Evolutionary conservation across 2,888 invertebrate genomes (phyloP).

Genomic region (Crocallis elinguaria): DNA sequence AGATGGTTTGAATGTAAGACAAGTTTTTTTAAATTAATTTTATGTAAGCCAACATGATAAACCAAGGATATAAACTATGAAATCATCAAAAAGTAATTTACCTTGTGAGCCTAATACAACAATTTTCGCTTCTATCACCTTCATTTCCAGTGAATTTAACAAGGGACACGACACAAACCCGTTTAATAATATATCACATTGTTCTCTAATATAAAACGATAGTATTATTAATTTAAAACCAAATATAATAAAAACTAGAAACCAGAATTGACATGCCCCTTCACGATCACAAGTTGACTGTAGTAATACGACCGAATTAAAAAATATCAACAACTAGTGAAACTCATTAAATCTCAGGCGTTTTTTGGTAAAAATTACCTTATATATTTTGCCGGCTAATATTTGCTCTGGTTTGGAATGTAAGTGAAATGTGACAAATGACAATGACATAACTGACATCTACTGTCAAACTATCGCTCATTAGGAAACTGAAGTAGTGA

Average conservation of each 20-base stretch:
- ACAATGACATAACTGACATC: too few species aligned
- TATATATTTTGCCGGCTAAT: constrained; percentile 5
- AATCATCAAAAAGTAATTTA: constrained; percentile 58
- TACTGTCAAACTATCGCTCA: background rate
- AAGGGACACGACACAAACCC: constrained; percentile 16
- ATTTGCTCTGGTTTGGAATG: background rate
- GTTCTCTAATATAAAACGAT: constrained; percentile 28
- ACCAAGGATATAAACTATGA: constrained; percentile 9
- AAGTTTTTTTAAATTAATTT: constrained; percentile 25
- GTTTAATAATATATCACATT: constrained; percentile 26
- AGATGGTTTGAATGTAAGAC: constrained; percentile 24
- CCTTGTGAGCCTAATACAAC: constrained; percentile 93
- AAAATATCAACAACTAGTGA: constrained; percentile 6
- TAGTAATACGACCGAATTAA: constrained; percentile 12
- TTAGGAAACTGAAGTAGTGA: background rate
- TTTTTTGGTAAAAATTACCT: background rate
- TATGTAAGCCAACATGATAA: constrained; percentile 11
- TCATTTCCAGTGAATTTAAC: constrained; percentile 82
- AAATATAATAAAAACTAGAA: constrained; percentile 19
- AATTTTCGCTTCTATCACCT: constrained; percentile 92
- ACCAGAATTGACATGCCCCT: background rate
- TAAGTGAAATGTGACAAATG: too few species aligned
- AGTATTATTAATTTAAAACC: constrained; percentile 32
- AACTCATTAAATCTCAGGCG: background rate
- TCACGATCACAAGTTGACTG: constrained; percentile 11